phyloP scores from a whole-genome alignment of 2,113 vertebrate genomes.

The Gymnobelideus leadbeateri region DNA sequence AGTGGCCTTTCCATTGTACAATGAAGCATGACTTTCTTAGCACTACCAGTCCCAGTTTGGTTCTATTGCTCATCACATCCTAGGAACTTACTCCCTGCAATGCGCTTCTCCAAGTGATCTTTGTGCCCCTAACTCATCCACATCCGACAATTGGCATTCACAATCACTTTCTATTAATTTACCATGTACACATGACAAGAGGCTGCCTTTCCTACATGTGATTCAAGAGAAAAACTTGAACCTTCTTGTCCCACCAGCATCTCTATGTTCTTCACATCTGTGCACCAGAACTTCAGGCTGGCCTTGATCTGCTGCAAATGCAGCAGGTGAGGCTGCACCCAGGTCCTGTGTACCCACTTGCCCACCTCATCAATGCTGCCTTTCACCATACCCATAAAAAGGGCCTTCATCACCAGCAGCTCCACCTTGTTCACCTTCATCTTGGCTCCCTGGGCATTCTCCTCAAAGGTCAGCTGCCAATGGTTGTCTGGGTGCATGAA shows the following conservation, averaged over 20 bases:
- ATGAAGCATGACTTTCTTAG: neutral
- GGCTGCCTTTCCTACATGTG: neutral
- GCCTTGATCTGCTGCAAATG: constrained; percentile 99
- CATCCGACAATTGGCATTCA: too few relatives aligned
- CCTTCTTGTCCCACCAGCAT: constrained; percentile 84
- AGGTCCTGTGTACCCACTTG: constrained; percentile 97
- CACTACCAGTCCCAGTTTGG: neutral
- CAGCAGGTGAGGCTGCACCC: constrained; percentile 96
- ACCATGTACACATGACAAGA: neutral
- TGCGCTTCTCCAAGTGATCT: neutral
- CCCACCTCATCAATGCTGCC: constrained; percentile 98
- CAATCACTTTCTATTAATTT: neutral
- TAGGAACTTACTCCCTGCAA: neutral
- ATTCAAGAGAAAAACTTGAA: neutral
- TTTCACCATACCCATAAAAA: constrained; percentile 95
- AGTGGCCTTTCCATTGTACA: neutral
- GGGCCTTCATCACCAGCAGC: constrained; percentile 98
- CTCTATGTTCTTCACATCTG: constrained; percentile 97
- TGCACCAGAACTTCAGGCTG: constrained; percentile 96
- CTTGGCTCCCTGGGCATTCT: constrained; percentile 95
- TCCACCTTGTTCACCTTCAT: constrained; percentile 96
- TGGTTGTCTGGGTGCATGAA: constrained; percentile 98
- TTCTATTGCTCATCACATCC: neutral
- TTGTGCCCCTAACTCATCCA: neutral
- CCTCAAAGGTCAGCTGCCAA: constrained; percentile 96